These are phyloP conservation scores for Desmodus rotundus DNA, from an alignment of 2,113 vertebrate genomes.

Conservation along the genomic window DNA sequence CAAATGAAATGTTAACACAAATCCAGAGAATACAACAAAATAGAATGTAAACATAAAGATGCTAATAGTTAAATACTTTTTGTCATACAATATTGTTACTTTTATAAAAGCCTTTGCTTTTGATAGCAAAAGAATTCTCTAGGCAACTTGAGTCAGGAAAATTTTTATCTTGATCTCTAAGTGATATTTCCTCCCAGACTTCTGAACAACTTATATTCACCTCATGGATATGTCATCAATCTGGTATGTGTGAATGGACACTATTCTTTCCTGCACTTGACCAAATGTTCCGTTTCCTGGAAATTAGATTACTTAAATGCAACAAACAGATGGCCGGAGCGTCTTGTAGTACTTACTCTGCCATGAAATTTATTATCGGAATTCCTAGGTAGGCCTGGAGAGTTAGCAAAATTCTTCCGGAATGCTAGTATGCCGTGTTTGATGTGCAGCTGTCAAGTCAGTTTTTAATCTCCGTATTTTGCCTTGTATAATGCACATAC, in stretches of 20 bases:
- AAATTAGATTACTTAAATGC: slow-evolving; percentile 67
- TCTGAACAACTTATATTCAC: slow-evolving; percentile 44
- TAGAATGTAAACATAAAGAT: not conserved
- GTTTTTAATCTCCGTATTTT: not conserved
- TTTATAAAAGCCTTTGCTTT: not conserved
- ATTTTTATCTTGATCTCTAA: slow-evolving; percentile 50
- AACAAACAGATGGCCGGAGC: slow-evolving; percentile 69
- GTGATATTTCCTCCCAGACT: slow-evolving; percentile 55
- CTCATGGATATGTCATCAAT: slow-evolving; percentile 60
- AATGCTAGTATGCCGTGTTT: not conserved
- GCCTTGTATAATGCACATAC: no score
- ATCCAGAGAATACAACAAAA: not conserved
- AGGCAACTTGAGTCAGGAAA: slow-evolving; percentile 16
- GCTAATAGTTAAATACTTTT: not conserved
- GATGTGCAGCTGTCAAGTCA: not conserved
- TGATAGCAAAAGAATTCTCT: slow-evolving; percentile 6
- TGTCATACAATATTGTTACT: not conserved
- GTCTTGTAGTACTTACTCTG: slow-evolving; percentile 44
- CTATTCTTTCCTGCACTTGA: slow-evolving; percentile 65
- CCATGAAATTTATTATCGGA: slow-evolving; percentile 42
- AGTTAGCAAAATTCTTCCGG: slow-evolving; percentile 15
- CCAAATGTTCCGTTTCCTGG: slow-evolving; percentile 74
- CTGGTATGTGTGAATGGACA: slow-evolving; percentile 69
- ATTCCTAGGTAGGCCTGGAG: slow-evolving; percentile 17
- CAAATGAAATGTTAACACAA: not conserved